Percentiles rank a stretch among this genome's conserved stretches.
phyloP scores from a whole-genome alignment of 2,113 vertebrate genomes.

The Columba livia region DNA sequence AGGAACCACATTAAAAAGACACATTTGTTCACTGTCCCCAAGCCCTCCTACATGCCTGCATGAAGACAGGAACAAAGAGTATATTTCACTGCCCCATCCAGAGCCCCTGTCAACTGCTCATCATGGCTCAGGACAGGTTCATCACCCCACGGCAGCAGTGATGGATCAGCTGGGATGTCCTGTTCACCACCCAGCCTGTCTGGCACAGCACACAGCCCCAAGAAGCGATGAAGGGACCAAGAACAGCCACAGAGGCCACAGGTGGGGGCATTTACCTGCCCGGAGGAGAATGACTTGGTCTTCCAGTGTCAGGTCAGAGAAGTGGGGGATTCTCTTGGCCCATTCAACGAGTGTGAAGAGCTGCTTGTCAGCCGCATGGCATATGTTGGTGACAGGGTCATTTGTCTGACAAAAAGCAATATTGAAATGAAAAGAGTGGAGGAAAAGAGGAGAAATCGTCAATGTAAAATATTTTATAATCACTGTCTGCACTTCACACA shows the following conservation, averaged over 20 bases:
- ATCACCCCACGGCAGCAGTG: neutral
- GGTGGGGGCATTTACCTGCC: slow-evolving; percentile 77
- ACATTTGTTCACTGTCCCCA: neutral
- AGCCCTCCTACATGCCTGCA: neutral
- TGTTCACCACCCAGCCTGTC: neutral
- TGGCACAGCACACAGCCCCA: neutral
- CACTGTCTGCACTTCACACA: neutral
- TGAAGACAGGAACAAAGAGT: neutral
- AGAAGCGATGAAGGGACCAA: neutral
- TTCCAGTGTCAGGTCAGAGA: slow-evolving; percentile 90
- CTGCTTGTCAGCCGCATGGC: slow-evolving; percentile 95
- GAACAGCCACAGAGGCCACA: neutral
- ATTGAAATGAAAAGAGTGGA: neutral
- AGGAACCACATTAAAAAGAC: neutral
- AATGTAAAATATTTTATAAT: neutral
- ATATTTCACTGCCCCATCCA: neutral
- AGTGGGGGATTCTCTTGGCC: slow-evolving; percentile 95
- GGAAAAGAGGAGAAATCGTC: neutral
- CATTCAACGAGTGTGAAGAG: slow-evolving; percentile 95
- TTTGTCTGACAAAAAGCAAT: slow-evolving; percentile 77
- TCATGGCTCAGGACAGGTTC: accelerated
- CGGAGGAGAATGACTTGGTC: slow-evolving; percentile 95
- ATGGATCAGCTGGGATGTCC: neutral
- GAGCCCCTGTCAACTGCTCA: neutral
- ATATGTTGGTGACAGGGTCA: slow-evolving; percentile 96